These are phyloP conservation scores for Peromyscus attwateri DNA, from an alignment of 2,797 vertebrate genomes.

Conservation along the genomic window DNA sequence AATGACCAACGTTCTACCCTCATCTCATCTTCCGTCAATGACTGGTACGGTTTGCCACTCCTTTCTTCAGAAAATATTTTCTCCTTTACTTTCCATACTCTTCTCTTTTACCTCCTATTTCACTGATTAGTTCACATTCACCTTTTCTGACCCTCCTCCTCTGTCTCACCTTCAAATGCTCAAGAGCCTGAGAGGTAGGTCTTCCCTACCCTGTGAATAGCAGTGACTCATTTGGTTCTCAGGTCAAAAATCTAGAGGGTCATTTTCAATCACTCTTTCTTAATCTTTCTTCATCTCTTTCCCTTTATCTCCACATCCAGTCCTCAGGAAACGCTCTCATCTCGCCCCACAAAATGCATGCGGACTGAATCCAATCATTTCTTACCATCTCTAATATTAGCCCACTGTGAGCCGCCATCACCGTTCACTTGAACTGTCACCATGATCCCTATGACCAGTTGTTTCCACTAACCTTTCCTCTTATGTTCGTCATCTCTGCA, in stretches of 20 bases:
- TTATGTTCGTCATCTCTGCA: background rate
- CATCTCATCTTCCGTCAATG: background rate
- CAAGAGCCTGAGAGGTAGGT: background rate
- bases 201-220: background rate
- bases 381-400: background rate
- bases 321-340: background rate
- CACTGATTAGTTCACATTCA: background rate
- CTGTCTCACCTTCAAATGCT: conserved; percentile 31
- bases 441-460: background rate
- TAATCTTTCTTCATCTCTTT: conserved; percentile 2
- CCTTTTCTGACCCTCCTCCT: background rate
- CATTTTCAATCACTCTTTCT: conserved; percentile 28
- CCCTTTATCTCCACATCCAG: background rate
- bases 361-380: background rate
- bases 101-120: background rate
- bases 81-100: background rate
- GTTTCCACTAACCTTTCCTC: background rate
- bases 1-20: background rate
- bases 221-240: background rate
- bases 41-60: background rate
- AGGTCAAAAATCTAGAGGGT: conserved; percentile 2
- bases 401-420: background rate
- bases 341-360: background rate
- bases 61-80: conserved; percentile 34
- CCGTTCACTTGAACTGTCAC: background rate